Base-by-base conservation (phyloP, 2,888 invertebrate genomes). In the Teleiodes luculella region DNA sequence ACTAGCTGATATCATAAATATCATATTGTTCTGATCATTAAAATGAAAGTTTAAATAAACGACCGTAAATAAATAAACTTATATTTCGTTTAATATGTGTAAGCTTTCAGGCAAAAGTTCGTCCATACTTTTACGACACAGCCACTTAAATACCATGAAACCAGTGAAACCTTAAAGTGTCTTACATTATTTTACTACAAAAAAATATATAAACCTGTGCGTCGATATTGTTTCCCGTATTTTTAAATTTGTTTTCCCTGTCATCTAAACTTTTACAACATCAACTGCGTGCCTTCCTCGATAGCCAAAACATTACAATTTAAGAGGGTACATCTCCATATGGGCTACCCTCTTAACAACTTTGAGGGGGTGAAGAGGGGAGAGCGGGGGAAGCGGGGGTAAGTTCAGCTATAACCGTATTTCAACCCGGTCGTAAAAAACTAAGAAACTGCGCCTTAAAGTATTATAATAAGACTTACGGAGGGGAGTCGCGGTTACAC, bases 371-470 rank as follows among this genome's bases (percentile, higher is more conserved):
- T 33, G 8, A 39, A 39, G 39, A 5, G 13, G 28, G 31, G 31
- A 70, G 71, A 66, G 66, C 35, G 18, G 63, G 74, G 74, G 76
- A 68, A 70, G 71, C 66, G 65, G 64, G 68, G 76, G 71, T 55
- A 78, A 78, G 72, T 76, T 68, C 50, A 62, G 68, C 77, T 66
- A 85, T 86, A 83, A 86, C 77, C 74, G 77, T 86, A 86, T 78
- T 78, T 86, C 76, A 86, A 72, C 61, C 64, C 64, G 66, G 76
- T 82, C 85, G 73, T 86, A 48, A 86, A 86, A 86, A 86, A 83
- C 81, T 82, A 76, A 78, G 80, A 82, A 80, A 83, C 75, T 74
- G 69, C 70, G 62, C 50, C 36, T 76, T 78, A 65, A 76, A 78
- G 78, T 76, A 77, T 72, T 76, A 77, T 77, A 77, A 74, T 75